Percentiles rank a stretch among this genome's conserved stretches.
phyloP scores from a whole-genome alignment of 2,888 invertebrate species.

The Oscheius myriophilus region DNA sequence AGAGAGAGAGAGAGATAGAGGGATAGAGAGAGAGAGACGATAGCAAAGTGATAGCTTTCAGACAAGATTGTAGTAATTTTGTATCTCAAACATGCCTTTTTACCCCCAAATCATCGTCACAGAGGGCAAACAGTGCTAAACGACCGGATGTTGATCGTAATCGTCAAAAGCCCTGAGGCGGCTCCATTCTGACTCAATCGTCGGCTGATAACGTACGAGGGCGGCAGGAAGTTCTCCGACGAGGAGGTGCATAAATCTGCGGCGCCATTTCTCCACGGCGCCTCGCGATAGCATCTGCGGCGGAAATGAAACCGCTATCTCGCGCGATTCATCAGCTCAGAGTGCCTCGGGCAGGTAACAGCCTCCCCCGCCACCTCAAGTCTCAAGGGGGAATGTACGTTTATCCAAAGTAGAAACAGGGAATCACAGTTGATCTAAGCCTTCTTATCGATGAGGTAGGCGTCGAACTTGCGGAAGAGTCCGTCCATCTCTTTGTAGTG shows the following conservation, averaged over 20 bases:
- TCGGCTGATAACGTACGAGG: too few species aligned
- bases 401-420: not conserved
- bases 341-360: constrained; percentile 13
- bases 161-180: too few species aligned
- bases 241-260: constrained; percentile 27
- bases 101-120: too few species aligned
- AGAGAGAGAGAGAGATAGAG: too few species aligned
- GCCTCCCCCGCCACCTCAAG: too few species aligned
- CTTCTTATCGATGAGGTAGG: constrained; percentile 17
- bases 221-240: not conserved
- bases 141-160: too few species aligned
- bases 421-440: not conserved
- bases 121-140: too few species aligned
- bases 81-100: too few species aligned
- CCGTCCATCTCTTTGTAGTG: constrained; percentile 63
- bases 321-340: constrained; percentile 1
- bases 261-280: constrained; percentile 26
- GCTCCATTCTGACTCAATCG: too few species aligned
- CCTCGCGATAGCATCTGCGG: constrained; percentile 23
- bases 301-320: constrained; percentile 28
- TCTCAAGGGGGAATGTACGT: not conserved
- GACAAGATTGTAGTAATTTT: too few species aligned
- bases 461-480: constrained; percentile 47
- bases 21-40: too few species aligned
- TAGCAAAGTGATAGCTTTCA: too few species aligned